Base-by-base conservation (phyloP, 2,113 vertebrate genomes). In the Leucopternis melanops region DNA sequence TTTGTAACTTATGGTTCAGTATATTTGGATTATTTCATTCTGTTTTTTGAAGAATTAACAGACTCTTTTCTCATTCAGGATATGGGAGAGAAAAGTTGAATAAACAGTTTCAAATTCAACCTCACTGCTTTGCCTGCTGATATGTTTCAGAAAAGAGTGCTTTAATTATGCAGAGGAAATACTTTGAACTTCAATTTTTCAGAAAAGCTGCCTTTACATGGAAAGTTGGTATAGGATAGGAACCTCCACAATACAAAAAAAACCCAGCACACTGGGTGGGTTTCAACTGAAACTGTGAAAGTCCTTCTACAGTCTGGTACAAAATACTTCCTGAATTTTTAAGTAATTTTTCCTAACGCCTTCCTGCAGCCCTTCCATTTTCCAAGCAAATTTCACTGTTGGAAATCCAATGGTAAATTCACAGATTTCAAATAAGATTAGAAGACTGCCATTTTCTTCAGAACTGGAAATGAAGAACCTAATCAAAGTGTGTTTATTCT, bases 231-330 rank as follows among this genome's bases (percentile, higher is more conserved):
- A 20, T 36, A 50, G 23, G 32, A 49, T 7, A 88, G 8, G 7
- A 81, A 66, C 6, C 0, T 59, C 10, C 7, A 11, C 18, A 36
- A 38, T 52, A 9, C 1, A 31, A 36, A 66, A 65, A 26, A 21
- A 16, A 2, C 1, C 2, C 20, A 36, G 5, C 25, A 71, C 7
- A 17, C 5, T 32, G 16, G 3, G 4, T 58, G 2, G 7, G 4
- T 72, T 92, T 90, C 38, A 23, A 8, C 4, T 26, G 29, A 54
- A 83, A 80, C 5, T 42, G 47, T 82, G 19, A 21, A 72, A 65
- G 4, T 47, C 9, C 4, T 71, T 59, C 27, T 69, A 22, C 73
- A 62, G 2, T 58, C 14, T 84, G 2, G 5, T 59, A 4, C 19
- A 67, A 88, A 77, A 65, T 65, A 61, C 13, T 83, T 88, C 40